Percentiles rank a stretch among this genome's conserved stretches.
These are phyloP conservation scores for Acleris emargana DNA, from an alignment of 2,888 invertebrate genomes.

Conservation along the genomic window DNA sequence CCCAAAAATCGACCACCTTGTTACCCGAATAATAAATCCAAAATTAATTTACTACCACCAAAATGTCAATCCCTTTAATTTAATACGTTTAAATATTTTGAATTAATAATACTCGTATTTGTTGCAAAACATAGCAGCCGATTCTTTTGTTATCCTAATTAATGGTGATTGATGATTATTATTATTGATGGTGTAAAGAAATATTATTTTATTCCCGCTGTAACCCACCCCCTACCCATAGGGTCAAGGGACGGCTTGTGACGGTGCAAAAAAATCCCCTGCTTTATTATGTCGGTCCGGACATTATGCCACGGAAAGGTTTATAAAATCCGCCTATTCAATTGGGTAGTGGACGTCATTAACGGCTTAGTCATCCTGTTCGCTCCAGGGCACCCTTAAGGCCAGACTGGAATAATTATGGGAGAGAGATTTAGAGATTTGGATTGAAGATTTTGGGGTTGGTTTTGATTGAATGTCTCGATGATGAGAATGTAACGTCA, in stretches of 20 bases:
- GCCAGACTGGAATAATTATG: constrained; percentile 8
- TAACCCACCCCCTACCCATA: constrained; percentile 8
- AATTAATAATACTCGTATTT: too few species aligned
- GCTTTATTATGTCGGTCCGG: constrained; percentile 34
- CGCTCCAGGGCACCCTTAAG: constrained; percentile 2
- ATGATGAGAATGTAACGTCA: too few species aligned
- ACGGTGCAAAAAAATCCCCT: constrained; percentile 33
- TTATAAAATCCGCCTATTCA: constrained; percentile 30
- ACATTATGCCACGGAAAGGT: constrained; percentile 28
- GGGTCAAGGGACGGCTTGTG: constrained; percentile 29
- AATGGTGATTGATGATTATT: too few species aligned
- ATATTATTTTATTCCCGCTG: background rate
- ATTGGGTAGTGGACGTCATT: constrained; percentile 35
- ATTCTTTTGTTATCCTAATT: too few species aligned
- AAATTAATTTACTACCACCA: too few species aligned
- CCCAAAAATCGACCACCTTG: too few species aligned
- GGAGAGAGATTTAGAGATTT: constrained; percentile 13
- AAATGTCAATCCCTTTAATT: too few species aligned
- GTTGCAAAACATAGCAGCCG: too few species aligned
- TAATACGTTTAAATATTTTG: too few species aligned
- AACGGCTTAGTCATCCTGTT: constrained; percentile 19
- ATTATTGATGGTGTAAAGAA: background rate
- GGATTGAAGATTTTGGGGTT: background rate
- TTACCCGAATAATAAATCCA: too few species aligned
- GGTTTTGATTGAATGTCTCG: too few species aligned